Base-by-base conservation (phyloP, 2,113 vertebrate genomes). In the Apaloderma vittatum region DNA sequence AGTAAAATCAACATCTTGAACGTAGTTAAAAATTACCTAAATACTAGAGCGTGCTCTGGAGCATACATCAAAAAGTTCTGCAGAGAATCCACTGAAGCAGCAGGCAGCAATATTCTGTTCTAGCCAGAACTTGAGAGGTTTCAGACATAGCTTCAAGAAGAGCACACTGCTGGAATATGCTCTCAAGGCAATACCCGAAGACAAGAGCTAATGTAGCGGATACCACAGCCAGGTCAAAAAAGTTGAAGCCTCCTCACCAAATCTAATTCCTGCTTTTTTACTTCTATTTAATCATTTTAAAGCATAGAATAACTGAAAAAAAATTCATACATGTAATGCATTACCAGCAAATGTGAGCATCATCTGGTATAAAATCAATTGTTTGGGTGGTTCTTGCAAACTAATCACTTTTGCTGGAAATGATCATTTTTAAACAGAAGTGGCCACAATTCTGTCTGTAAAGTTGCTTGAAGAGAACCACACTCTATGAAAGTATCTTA, bases 401-500 rank as follows among this genome's bases (percentile, higher is more conserved):
- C 34, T 26, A 75, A 59, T 3, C 1, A 4, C 12, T 63, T 85
- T 79, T 66, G 48, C 34, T 55, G 26, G 79, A 86, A 92, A 72
- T 36, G 3, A 72, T 30, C 40, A 30, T 20, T 88, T 95, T 75
- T n/a, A 73, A 4, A 19, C 40, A 49, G 13, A 97, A 95, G 92
- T 48, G 48, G 52, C 48, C 48, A 74, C 58, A 86, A 8, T 89
- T 77, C 83, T 55, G 40, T 57, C 66, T 86, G n/a, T 93, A 84
- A 97, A 92, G 90, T 15, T 92, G 5, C 67, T 77, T 86, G 62
- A 94, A 90, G 54, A 70, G 49, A 94, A 29, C 66, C 85, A 51
- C 49, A 71, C 54, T 95, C 86, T 80, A 54, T 83, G 43, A 51
- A 85, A 94, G 88, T 81, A 18, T 61, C 54, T 84, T 94, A 92